phyloP scores from a whole-genome alignment of 2,797 vertebrate genomes.

The Pseudopleuronectes americanus region DNA sequence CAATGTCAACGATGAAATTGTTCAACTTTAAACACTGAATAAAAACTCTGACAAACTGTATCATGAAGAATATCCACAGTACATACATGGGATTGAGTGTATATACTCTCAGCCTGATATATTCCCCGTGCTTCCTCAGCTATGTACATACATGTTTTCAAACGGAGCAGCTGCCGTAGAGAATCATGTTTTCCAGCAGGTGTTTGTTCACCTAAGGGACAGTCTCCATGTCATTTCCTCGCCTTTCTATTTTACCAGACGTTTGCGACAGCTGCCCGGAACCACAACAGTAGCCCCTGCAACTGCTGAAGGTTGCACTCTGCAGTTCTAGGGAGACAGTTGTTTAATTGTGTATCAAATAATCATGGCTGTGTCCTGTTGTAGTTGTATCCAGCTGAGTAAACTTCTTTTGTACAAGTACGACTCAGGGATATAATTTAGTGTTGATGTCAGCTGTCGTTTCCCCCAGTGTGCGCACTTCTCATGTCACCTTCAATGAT shows the following conservation, averaged over 20 bases:
- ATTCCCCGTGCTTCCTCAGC: conserved; percentile 13
- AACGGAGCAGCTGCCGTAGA: conserved; percentile 66
- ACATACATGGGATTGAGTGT: background rate
- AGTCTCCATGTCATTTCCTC: conserved; percentile 60
- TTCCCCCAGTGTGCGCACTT: too few relatives aligned
- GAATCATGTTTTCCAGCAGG: conserved; percentile 76
- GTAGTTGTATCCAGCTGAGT: too few relatives aligned
- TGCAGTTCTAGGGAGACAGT: conserved; percentile 21
- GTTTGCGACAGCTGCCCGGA: conserved; percentile 67
- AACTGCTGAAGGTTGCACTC: conserved; percentile 7
- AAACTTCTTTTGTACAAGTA: too few relatives aligned
- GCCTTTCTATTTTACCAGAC: conserved; percentile 65
- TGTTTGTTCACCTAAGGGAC: conserved; percentile 69
- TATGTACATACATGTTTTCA: conserved; percentile 46
- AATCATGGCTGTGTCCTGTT: background rate
- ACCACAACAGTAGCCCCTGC: conserved; percentile 45
- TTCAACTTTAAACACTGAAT: background rate
- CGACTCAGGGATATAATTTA: background rate
- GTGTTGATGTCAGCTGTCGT: background rate
- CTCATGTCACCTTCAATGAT: background rate
- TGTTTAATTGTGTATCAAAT: conserved; percentile 1
- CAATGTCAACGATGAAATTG: background rate
- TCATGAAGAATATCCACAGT: background rate
- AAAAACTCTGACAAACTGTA: background rate
- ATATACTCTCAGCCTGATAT: background rate